Percentiles rank a stretch among this genome's conserved stretches.
These are phyloP conservation scores for Wiebesia pumilae DNA, from an alignment of 1,140 invertebrate species.

Conservation along the genomic window DNA sequence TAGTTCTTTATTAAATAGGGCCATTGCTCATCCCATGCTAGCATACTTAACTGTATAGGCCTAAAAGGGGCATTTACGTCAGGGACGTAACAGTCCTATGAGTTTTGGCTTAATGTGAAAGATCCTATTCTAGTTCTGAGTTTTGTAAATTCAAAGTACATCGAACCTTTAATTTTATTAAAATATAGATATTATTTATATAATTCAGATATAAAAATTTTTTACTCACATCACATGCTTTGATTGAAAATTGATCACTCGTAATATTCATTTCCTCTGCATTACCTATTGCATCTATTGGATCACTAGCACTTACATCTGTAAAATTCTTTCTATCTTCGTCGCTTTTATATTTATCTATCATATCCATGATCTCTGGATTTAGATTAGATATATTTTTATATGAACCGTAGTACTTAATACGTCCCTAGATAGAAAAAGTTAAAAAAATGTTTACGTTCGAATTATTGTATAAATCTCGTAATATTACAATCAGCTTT, in stretches of 20 bases:
- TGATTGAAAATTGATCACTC: not conserved
- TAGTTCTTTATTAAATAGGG: too few relatives aligned
- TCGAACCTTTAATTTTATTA: not conserved
- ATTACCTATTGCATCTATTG: too few relatives aligned
- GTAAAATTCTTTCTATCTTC: constrained; percentile 48
- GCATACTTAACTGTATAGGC: too few relatives aligned
- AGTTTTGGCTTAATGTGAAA: too few relatives aligned
- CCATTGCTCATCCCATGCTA: too few relatives aligned
- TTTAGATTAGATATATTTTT: constrained; percentile 74
- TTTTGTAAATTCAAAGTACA: too few relatives aligned
- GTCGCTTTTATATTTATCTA: constrained; percentile 53
- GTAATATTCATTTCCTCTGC: constrained; percentile 45
- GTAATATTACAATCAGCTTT: too few relatives aligned
- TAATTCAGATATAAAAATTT: not conserved
- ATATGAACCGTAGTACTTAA: constrained; percentile 77
- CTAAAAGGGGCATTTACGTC: too few relatives aligned
- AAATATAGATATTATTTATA: not conserved
- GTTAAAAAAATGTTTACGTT: too few relatives aligned
- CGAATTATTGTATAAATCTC: not conserved
- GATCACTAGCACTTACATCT: not conserved
- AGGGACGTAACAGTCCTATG: too few relatives aligned
- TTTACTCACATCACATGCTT: constrained; percentile 20
- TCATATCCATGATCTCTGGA: constrained; percentile 74
- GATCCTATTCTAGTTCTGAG: not conserved
- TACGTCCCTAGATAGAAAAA: constrained; percentile 73